Conservation (phyloP, 2,797 vertebrate species). For the Microctenopoma steveboyesi region DNA sequence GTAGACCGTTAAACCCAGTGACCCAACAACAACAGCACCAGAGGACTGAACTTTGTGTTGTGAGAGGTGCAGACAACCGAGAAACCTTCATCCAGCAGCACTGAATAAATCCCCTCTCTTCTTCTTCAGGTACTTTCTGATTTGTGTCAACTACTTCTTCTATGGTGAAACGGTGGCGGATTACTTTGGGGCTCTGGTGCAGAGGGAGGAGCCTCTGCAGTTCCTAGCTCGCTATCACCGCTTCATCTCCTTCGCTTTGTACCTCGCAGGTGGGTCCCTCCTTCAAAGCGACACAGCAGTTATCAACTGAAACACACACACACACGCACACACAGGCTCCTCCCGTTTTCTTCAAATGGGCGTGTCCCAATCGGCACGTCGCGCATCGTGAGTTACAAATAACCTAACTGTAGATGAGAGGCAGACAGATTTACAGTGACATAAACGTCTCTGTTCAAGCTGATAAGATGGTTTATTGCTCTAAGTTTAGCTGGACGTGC, state of each 20-base stretch:
- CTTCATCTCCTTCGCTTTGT: constrained; percentile 97
- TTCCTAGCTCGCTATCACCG: constrained; percentile 97
- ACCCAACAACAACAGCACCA: not conserved
- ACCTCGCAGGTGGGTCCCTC: constrained; percentile 89
- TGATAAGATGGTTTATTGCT: constrained; percentile 5
- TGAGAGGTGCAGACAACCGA: not conserved
- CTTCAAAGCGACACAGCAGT: not conserved
- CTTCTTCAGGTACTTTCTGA: constrained; percentile 91
- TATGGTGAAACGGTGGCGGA: constrained; percentile 97
- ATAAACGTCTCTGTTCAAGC: not conserved
- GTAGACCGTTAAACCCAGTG: constrained; percentile 8
- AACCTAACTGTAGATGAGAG: not conserved
- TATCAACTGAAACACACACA: not conserved
- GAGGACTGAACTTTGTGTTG: not conserved
- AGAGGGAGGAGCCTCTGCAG: constrained; percentile 94
- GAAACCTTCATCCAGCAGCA: not conserved
- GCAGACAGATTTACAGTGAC: not conserved
- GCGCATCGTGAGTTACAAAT: not conserved
- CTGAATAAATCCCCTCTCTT: not conserved
- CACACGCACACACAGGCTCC: not conserved
- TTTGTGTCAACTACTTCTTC: constrained; percentile 99
- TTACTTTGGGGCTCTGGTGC: constrained; percentile 94
- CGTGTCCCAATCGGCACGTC: not conserved
- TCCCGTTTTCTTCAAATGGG: not conserved
- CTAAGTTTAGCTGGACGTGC: not conserved